Evolutionary conservation across 35 echinoderm and acorn worm species (phyloP).

Genomic region (Ophioderma brevispina): DNA sequence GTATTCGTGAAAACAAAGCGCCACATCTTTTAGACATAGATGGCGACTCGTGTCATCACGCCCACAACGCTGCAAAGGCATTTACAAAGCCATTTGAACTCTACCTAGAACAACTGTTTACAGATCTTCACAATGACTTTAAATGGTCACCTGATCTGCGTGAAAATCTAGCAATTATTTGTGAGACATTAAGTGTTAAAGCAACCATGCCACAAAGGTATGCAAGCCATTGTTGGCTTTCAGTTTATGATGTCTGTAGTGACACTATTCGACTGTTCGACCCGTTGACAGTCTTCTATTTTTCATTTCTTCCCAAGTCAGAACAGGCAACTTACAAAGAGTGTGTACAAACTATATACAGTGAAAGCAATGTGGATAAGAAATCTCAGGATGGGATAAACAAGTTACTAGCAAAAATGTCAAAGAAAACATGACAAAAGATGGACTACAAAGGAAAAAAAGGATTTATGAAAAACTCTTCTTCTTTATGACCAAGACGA

Average conservation of each 20-base stretch:
- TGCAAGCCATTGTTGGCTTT: constrained; percentile 21
- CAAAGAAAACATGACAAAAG: constrained; percentile 18
- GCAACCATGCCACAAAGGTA: constrained; percentile 12
- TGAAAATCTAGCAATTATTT: constrained; percentile 20
- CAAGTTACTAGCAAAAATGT: not conserved
- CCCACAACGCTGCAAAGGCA: constrained; percentile 63
- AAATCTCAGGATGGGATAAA: constrained; percentile 1
- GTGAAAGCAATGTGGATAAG: not conserved
- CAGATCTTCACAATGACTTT: constrained; percentile 34
- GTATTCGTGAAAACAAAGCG: constrained; percentile 35
- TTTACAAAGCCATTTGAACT: constrained; percentile 31
- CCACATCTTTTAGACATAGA: constrained; percentile 71
- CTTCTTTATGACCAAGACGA: constrained; percentile 4
- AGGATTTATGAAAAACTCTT: constrained; percentile 38
- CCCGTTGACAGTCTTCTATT: constrained; percentile 24
- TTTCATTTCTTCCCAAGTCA: constrained; percentile 14
- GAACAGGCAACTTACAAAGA: constrained; percentile 2
- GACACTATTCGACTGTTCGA: constrained; percentile 16
- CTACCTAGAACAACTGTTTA: constrained; percentile 21
- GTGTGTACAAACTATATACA: not conserved
- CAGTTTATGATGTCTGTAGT: constrained; percentile 26
- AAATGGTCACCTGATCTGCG: constrained; percentile 35
- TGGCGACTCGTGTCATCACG: constrained; percentile 77
- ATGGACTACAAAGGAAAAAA: constrained; percentile 8
- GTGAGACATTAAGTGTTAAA: constrained; percentile 11